A percentile compares a stretch with the other conserved stretches of the same genome.
phyloP scores from a whole-genome alignment of 1,140 invertebrate species.

The Oreohelix idahoensis region DNA sequence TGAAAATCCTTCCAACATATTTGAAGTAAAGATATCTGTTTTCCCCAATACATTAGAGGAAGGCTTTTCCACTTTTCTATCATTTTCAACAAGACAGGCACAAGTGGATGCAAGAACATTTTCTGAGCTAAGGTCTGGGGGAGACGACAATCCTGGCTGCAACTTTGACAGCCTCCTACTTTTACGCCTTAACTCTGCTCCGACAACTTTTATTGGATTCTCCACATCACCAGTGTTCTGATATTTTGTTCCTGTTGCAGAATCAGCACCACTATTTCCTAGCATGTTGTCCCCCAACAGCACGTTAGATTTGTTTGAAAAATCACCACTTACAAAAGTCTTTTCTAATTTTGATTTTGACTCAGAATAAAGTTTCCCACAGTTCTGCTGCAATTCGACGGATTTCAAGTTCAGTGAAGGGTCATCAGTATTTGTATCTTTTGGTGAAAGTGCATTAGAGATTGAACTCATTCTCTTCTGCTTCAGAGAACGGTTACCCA shows the following conservation, averaged over 20 bases:
- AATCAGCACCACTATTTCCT: neutral
- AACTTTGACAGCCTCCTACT: neutral
- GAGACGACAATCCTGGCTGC: too few relatives aligned
- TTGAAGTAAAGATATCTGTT: too few relatives aligned
- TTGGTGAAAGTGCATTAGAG: neutral
- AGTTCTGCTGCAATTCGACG: neutral
- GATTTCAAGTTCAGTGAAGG: neutral
- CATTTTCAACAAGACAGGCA: neutral
- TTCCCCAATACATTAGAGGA: too few relatives aligned
- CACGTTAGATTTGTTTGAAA: neutral
- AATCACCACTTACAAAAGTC: neutral
- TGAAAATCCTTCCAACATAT: too few relatives aligned
- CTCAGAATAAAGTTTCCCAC: neutral
- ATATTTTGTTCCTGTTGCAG: neutral
- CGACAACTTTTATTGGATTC: neutral
- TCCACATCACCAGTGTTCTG: neutral
- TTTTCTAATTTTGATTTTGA: neutral
- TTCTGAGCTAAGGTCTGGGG: too few relatives aligned
- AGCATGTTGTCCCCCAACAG: neutral
- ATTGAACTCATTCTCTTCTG: neutral
- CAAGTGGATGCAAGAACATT: too few relatives aligned
- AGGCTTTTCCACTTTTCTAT: neutral
- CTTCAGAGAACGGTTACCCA: neutral
- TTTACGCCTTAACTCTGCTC: neutral
- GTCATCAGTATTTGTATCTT: neutral